A percentile compares a stretch with the other conserved stretches of the same genome.
These are phyloP conservation scores for Onychomys arenicola DNA, from an alignment of 2,797 vertebrate species.

Conservation along the genomic window DNA sequence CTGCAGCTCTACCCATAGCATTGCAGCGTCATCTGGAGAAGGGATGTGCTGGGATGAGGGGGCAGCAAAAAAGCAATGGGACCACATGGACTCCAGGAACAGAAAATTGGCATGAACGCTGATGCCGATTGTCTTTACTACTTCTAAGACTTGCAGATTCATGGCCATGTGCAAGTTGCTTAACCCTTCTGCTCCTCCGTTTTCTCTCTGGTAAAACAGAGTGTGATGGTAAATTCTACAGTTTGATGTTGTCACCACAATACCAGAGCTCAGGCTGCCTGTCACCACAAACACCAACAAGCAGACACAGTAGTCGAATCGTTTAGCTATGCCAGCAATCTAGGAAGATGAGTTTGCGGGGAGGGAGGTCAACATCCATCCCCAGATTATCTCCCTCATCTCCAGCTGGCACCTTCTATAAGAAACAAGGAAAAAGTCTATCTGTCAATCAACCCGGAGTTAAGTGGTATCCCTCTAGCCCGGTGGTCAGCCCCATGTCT, in stretches of 20 bases:
- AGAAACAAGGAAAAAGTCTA: neutral
- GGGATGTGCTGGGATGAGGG: fast-evolving
- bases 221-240: neutral
- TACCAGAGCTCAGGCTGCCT: neutral
- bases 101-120: neutral
- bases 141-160: neutral
- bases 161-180: neutral
- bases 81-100: neutral
- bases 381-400: neutral
- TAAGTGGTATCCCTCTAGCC: no score
- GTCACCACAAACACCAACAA: neutral
- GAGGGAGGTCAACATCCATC: neutral
- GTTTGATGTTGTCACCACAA: neutral
- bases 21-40: neutral
- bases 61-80: neutral
- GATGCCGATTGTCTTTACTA: no score
- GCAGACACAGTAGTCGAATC: neutral
- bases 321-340: neutral
- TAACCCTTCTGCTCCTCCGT: neutral
- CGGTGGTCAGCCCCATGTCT: neutral
- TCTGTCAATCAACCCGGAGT: neutral
- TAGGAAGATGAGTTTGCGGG: no score
- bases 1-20: neutral
- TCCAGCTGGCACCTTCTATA: neutral
- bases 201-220: neutral